Evolutionary conservation across 35 echinoderm and acorn worm species (phyloP).

Genomic region (Patiria miniata): DNA sequence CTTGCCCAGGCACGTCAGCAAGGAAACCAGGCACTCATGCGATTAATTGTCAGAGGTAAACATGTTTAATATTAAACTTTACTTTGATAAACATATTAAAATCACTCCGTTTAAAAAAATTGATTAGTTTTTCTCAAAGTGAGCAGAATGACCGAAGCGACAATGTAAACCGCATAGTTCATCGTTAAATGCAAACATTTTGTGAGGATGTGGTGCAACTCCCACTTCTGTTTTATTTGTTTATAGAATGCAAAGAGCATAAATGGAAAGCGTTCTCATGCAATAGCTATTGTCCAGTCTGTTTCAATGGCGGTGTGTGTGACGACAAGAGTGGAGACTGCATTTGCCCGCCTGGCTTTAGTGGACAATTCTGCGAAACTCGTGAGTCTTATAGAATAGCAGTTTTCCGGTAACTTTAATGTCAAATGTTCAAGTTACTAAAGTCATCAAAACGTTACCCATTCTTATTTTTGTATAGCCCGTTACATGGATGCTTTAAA

Average conservation of each 20-base stretch:
- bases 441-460: no score
- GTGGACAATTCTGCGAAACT: conserved; percentile 53
- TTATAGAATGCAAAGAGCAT: conserved; percentile 46
- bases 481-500: no score
- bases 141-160: neutral
- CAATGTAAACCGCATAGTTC: neutral
- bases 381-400: conserved; percentile 47
- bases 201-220: neutral
- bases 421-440: neutral
- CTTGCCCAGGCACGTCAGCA: neutral
- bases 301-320: conserved; percentile 72
- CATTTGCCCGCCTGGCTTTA: conserved; percentile 79
- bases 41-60: neutral
- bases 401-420: neutral
- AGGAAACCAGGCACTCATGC: neutral
- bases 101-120: neutral
- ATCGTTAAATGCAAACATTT: neutral
- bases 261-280: conserved; percentile 61
- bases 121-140: neutral
- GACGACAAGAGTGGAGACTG: conserved; percentile 49
- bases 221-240: neutral
- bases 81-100: neutral
- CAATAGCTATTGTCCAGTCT: conserved; percentile 40
- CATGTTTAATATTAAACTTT: neutral
- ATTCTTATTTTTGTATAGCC: no score